Evolutionary conservation across 2,797 vertebrate species (phyloP), one percentile per base, ranked within the genome.

Genomic region (Typhlichthys subterraneus): DNA sequence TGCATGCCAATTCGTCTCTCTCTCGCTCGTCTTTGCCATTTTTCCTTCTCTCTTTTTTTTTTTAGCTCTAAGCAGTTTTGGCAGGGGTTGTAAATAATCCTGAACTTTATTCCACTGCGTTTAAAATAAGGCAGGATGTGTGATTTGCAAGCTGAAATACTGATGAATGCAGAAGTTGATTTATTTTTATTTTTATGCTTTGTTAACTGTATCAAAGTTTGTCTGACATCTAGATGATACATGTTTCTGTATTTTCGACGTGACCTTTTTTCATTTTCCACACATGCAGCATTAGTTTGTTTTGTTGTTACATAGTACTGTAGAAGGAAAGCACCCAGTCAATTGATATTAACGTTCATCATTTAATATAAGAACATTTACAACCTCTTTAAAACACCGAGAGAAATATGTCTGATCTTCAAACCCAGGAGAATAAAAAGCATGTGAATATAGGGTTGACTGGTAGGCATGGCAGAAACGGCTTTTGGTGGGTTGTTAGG

Each of bases 1-100:
- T 80, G 83, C 79, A 84, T 85, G 80, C 80, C 89, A 87, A 86
- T 88, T 85, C 78, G 69, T 76, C 62, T 64, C 52, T 65, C 70
- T 52, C 49, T 52, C 38, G 5, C 31, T 57, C 66, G 51, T 42
- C 55, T 45, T 57, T 50, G 29, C 53, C 57, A 62, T 60, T 54
- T 52, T 67, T 48, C 54, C 50, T 54, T 53, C 11, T 49, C 55
- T 73, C 57, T 17, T 17, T 17, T 17, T 56, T 76, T 85, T 57
- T 73, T 58, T 70, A 4, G 59, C 69, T 67, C 63, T 75, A 82
- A 85, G 70, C 59, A 73, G 59, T 77, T 88, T 79, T 81, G 79
- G 69, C 82, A 85, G 45, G 19, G 67, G 51, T 56, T 70, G 85
- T 88, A 85, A 88, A 87, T 75, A 59, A 75, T 80, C 77, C 73